A percentile compares a stretch with the other conserved stretches of the same genome.
phyloP scores from a whole-genome alignment of 2,797 vertebrate genomes.

The Macropus fuliginosus region DNA sequence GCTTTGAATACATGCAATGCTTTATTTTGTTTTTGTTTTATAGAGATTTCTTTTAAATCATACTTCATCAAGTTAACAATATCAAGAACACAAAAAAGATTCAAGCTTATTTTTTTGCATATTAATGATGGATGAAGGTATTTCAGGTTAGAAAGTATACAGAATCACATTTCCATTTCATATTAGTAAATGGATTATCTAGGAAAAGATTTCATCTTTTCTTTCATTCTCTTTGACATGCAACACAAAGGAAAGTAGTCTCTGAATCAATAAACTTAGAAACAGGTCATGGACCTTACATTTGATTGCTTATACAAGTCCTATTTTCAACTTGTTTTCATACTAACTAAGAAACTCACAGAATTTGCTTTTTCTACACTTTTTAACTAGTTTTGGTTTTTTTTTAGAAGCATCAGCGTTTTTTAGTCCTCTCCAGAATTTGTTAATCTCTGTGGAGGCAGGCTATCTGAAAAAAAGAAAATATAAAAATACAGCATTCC shows the following conservation, averaged over 20 bases:
- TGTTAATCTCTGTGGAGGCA: neutral
- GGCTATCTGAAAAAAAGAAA: neutral
- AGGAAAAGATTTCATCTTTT: neutral
- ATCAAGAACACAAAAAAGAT: neutral
- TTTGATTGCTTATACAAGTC: neutral
- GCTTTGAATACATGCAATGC: too few relatives aligned
- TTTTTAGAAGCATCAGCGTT: neutral
- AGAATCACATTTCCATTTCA: constrained; percentile 22
- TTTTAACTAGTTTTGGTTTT: neutral
- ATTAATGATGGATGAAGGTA: neutral
- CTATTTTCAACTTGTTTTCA: neutral
- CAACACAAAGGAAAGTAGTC: neutral
- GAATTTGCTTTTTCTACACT: neutral
- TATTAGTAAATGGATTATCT: neutral
- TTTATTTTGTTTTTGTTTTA: too few relatives aligned
- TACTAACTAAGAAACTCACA: neutral
- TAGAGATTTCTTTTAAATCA: neutral
- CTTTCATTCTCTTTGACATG: neutral
- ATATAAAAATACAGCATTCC: neutral
- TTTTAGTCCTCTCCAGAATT: neutral
- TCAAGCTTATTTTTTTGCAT: neutral
- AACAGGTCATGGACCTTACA: neutral
- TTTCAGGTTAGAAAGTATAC: constrained; percentile 18
- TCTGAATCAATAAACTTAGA: neutral
- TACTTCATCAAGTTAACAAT: neutral